Conservation (phyloP, 37 sponge, comb jelly and placozoan species). For the Spongilla lacustris region DNA sequence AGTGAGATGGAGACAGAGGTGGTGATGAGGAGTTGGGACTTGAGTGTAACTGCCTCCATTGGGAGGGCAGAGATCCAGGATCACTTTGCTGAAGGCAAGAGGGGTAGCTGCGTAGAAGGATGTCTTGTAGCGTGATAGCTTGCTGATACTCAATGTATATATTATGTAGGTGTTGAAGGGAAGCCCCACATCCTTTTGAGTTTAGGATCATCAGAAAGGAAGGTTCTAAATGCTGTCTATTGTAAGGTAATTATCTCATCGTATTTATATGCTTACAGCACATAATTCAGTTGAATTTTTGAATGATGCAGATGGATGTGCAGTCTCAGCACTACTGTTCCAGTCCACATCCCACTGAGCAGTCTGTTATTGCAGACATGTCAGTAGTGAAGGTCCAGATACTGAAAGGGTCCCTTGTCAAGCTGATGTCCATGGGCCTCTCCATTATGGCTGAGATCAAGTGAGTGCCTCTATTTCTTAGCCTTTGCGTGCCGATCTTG, state of each 20-base stretch:
- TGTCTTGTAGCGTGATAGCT: background rate
- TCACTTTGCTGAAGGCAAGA: background rate
- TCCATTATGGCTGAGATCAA: conserved; percentile 18
- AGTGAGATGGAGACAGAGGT: conserved; percentile 14
- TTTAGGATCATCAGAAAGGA: too few relatives aligned
- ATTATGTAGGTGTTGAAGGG: too few relatives aligned
- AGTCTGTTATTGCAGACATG: conserved; percentile 31
- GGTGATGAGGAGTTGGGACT: conserved; percentile 28
- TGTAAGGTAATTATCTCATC: too few relatives aligned
- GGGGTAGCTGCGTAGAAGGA: background rate
- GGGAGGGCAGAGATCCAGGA: conserved; percentile 13
- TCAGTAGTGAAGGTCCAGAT: conserved; percentile 33
- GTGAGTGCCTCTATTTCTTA: conserved; percentile 6
- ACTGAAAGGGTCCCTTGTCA: conserved; percentile 22
- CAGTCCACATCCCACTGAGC: conserved; percentile 26
- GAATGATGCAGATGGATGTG: conserved; percentile 25
- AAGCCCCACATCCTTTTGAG: too few relatives aligned
- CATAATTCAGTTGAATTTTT: too few relatives aligned
- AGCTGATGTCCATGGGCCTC: conserved; percentile 27
- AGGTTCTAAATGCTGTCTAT: too few relatives aligned
- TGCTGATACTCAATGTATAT: background rate
- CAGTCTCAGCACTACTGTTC: conserved; percentile 35
- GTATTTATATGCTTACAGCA: too few relatives aligned
- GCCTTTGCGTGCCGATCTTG: background rate
- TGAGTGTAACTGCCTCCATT: conserved; percentile 18